Base-by-base conservation (phyloP, 2,888 invertebrate species). In the Polylopha cassiicola region DNA sequence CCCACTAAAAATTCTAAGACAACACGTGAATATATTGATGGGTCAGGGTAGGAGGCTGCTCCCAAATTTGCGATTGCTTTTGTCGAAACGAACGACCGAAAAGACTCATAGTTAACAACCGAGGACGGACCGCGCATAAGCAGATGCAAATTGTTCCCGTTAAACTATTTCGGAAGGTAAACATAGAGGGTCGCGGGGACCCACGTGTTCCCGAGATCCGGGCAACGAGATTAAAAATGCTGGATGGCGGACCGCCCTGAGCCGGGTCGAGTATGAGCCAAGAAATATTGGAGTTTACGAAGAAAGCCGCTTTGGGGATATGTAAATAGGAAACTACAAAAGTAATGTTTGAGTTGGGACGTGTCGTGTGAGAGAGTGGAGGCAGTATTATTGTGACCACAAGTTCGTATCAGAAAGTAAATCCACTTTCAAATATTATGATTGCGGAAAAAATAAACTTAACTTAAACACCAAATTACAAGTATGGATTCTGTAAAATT, bases 131-230 rank as follows among this genome's bases (percentile, higher is more conserved):
- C 66, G 56, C 65, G 82, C 77, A 82, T 84, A 85, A 84, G 72
- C 67, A 82, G 74, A 85, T 85, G 85, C 82, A 85, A 85, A 85
- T 85, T 80, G 85, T 76, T 71, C 71, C 78, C 78, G 85, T 84
- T 82, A 82, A 85, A 85, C 85, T 85, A 85, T 85, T 85, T 82
- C 77, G 74, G 77, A 79, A 84, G 84, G 84, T 84, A 85, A 84
- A 85, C 84, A 85, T 57, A 67, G 75, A 76, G 82, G 73, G 77
- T 61, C 49, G 55, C 58, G 64, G 56, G 63, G 64, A 61, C 73
- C 73, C 82, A 78, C 78, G 81, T 79, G 77, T 66, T 63, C 66
- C 66, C 67, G 59, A 78, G 78, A 79, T 79, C 79, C 76, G 65
- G 55, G 59, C 69, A 77, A 81, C 78, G 70, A 84, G 85, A 85